Conservation (phyloP, 2,113 vertebrate species). For the Sprattus sprattus region DNA sequence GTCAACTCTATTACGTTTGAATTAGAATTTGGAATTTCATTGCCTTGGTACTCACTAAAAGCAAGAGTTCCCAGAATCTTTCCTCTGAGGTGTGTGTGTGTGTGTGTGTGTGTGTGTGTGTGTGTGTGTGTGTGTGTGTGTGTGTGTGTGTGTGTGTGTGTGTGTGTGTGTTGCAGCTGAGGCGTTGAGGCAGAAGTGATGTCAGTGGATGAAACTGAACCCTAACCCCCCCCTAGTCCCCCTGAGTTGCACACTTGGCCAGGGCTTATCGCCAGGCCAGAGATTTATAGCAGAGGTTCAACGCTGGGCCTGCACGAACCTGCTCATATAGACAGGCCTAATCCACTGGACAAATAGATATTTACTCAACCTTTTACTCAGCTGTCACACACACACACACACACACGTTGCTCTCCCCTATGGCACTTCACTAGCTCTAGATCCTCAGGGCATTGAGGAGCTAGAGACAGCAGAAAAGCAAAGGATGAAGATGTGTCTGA, state of each 20-base stretch:
- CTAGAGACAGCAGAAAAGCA: neutral
- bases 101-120: neutral
- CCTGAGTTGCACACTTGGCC: neutral
- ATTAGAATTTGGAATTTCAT: neutral
- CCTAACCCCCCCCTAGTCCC: neutral
- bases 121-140: neutral
- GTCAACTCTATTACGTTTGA: neutral
- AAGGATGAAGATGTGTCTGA: neutral
- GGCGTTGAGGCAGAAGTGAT: neutral
- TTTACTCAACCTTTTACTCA: neutral
- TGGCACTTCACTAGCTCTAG: neutral
- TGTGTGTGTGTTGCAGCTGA: neutral
- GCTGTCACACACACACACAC: neutral
- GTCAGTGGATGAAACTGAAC: neutral
- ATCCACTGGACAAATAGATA: conserved; percentile 1
- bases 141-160: neutral
- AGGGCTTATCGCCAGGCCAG: neutral
- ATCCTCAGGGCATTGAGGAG: neutral
- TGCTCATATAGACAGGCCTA: neutral
- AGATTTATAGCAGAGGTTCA: neutral
- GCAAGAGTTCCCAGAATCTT: neutral
- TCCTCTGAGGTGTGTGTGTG: neutral
- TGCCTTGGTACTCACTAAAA: neutral
- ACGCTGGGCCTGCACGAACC: neutral
- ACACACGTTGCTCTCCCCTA: neutral